Evolutionary conservation across 2,888 invertebrate species (phyloP).

Genomic region (Andrena camellia): DNA sequence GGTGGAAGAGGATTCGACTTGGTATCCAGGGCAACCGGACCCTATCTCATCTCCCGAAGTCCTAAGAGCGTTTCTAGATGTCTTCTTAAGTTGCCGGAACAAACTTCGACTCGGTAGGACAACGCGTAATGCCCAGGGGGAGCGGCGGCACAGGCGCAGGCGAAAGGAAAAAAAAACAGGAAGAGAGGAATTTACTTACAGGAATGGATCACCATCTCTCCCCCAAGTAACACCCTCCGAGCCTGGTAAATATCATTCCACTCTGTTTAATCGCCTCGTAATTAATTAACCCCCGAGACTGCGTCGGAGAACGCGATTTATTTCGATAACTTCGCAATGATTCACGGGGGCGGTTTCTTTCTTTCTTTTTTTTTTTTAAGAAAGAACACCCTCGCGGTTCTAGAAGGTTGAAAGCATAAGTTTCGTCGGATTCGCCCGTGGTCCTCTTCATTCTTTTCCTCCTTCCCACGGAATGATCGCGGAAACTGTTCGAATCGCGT

Average conservation of each 20-base stretch:
- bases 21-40: constrained; percentile 81
- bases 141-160: constrained; percentile 41
- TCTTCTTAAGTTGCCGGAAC: constrained; percentile 79
- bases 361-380: not conserved
- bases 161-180: constrained; percentile 56
- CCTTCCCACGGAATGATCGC: constrained; percentile 39
- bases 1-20: constrained; percentile 70
- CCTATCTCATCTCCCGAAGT: constrained; percentile 72
- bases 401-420: not conserved
- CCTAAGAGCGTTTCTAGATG: constrained; percentile 77
- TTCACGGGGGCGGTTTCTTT: not conserved
- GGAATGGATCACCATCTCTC: constrained; percentile 66
- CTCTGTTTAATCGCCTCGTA: constrained; percentile 8
- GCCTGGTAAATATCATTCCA: constrained; percentile 33
- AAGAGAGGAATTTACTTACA: constrained; percentile 72
- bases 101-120: constrained; percentile 77
- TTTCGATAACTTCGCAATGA: not conserved
- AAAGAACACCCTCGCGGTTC: not conserved
- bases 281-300: constrained; percentile 10
- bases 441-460: constrained; percentile 10
- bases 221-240: constrained; percentile 30
- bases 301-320: not conserved
- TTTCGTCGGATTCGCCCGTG: constrained; percentile 9
- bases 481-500: constrained; percentile 69
- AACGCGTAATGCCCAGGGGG: constrained; percentile 76